Evolutionary conservation across 2,797 vertebrate species (phyloP), one percentile per base, ranked within the genome.

Genomic region (Spheniscus humboldti): DNA sequence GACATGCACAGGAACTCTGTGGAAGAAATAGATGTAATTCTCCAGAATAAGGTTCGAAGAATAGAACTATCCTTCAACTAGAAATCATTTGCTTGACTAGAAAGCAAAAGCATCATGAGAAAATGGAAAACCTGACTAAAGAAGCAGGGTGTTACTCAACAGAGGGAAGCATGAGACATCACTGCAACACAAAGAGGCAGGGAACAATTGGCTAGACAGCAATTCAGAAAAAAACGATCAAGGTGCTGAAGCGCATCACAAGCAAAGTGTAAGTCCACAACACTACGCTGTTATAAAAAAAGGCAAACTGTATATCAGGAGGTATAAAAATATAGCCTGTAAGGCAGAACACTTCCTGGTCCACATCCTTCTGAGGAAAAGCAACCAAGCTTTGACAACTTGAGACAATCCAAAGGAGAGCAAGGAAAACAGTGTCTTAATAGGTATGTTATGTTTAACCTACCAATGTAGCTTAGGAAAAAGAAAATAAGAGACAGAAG

Each of bases 371-470:
- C 47, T 0, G 2, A 78, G 5, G 25, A 68, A 93, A 90, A 63
- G 20, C 52, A 86, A 59, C 10, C 3, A 67, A 56, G 13, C 8
- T 63, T 86, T 1, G 1, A 67, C 12, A 72, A 81, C 28, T 47
- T 35, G 39, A 56, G 45, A 55, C 20, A 78, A 59, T 23, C 22
- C 33, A 66, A 68, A 92, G 13, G 17, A 64, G 9, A 67, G 4
- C 16, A 47, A 67, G 33, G 8, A 59, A 57, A 84, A 41, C 4
- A 10, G 12, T 37, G 30, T 41, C 31, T 60, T 60, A 53, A 41
- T 2, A 24, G 4, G 13, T 69, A 45, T 0, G 1, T 31, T 63
- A 25, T 2, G 0, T 62, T 66, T 68, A 86, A 57, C 6, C 5
- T 30, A 47, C 10, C 59, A 86, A 73, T 0, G 0, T 18, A 77